Evolutionary conservation across 2,888 invertebrate genomes (phyloP).

Genomic region (Synanthedon tipuliformis): DNA sequence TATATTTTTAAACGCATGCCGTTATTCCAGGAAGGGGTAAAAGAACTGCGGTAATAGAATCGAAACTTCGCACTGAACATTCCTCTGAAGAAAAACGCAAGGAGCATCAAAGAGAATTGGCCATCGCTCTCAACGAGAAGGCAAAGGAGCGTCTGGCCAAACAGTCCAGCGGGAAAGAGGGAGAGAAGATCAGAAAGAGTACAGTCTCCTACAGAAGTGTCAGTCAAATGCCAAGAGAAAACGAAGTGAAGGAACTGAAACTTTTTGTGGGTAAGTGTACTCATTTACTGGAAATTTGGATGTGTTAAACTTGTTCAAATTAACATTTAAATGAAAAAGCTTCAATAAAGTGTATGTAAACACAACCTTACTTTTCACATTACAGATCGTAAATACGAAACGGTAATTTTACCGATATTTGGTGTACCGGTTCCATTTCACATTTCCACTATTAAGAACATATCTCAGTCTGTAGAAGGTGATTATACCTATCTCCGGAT

Average conservation of each 20-base stretch:
- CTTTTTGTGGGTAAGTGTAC: conserved; percentile 87
- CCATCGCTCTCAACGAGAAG: conserved; percentile 88
- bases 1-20: conserved; percentile 1
- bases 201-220: conserved; percentile 94
- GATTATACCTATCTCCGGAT: conserved; percentile 98
- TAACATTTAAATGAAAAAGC: not conserved
- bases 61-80: conserved; percentile 92
- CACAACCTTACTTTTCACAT: conserved; percentile 5
- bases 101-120: conserved; percentile 95
- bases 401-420: conserved; percentile 97
- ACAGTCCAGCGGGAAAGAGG: conserved; percentile 85
- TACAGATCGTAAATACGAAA: conserved; percentile 95
- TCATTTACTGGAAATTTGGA: no score
- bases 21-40: conserved; percentile 73
- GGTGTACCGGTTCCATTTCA: conserved; percentile 98
- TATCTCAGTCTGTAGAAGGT: conserved; percentile 97
- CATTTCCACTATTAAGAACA: conserved; percentile 98
- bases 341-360: not conserved
- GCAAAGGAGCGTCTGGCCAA: conserved; percentile 93
- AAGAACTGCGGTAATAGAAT: conserved; percentile 91
- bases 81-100: conserved; percentile 98
- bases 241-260: conserved; percentile 93
- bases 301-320: not conserved
- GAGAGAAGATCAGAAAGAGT: conserved; percentile 91
- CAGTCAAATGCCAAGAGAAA: conserved; percentile 92